Base-by-base conservation (phyloP, 2,888 invertebrate species). In the Ennomos quercinarius region DNA sequence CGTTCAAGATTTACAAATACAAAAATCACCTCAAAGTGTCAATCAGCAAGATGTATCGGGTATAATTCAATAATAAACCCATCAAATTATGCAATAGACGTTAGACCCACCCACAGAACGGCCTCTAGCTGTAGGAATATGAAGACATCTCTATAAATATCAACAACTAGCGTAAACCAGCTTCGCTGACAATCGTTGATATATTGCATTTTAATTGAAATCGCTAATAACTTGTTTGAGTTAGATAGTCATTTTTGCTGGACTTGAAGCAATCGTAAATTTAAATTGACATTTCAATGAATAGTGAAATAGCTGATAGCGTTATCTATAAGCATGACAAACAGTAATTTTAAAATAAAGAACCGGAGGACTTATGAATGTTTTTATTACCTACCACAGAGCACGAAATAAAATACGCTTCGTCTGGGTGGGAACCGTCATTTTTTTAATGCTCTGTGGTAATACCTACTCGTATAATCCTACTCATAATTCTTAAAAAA, bases 61-160 rank as follows among this genome's bases (percentile, higher is more conserved):
- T 49, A 49, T 42, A 51, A 27, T 27, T 61, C 66, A 77, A 27
- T 27, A 70, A 80, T 78, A 76, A 69, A 76, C 71, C 71, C 76
- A 78, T 83, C 79, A 78, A 75, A 82, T 83, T 83, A 84, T 83
- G 80, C 68, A 74, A 27, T 76, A 82, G 70, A 57, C 63, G 46
- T 68, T 72, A 72, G 67, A 48, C 56, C 76, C 80, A 74, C 80
- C 77, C 76, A 78, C 75, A 55, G 42, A 51, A 57, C 49, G 40
- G 64, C 60, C 50, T 43, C 47, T 44, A 42, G 44, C 42, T 51
- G 43, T 34, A 46, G 46, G 11, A n/a, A 39, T 10, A 56, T 64
- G 41, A 57, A 67, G 56, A 43, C 58, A 59, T 63, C 57, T 39
- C 48, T 52, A 52, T 59, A 48, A 50, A 59, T 59, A 54, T 49